phyloP scores from a whole-genome alignment of 2,113 vertebrate genomes.

The Callaeas wilsoni region DNA sequence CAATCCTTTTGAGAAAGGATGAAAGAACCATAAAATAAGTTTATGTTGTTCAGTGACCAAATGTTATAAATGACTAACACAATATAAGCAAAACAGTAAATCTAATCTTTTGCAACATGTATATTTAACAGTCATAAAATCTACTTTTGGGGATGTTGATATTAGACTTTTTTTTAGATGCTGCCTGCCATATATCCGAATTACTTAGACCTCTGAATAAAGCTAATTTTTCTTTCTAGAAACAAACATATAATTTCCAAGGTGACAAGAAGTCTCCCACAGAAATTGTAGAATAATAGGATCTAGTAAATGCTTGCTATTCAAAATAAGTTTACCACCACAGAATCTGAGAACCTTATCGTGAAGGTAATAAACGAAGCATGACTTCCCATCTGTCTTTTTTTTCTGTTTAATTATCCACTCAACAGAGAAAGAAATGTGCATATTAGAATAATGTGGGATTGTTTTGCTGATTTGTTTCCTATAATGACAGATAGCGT shows the following conservation, averaged over 20 bases:
- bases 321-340: background rate
- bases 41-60: slow-evolving; percentile 12
- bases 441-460: background rate
- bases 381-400: background rate
- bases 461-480: background rate
- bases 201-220: slow-evolving; percentile 7
- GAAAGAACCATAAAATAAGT: slow-evolving; percentile 31
- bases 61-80: slow-evolving; percentile 22
- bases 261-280: slow-evolving; percentile 17
- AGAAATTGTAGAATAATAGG: slow-evolving; percentile 23
- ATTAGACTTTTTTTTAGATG: slow-evolving; percentile 11
- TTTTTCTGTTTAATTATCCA: background rate
- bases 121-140: slow-evolving; percentile 47
- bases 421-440: background rate
- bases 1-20: background rate
- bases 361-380: background rate
- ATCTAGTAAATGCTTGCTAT: slow-evolving; percentile 14
- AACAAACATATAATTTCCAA: slow-evolving; percentile 14
- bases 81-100: slow-evolving; percentile 29
- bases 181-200: background rate
- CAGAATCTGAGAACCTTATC: background rate
- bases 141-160: background rate
- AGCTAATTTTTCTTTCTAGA: slow-evolving; percentile 18
- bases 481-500: background rate
- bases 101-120: slow-evolving; percentile 23